A percentile compares a stretch with the other conserved stretches of the same genome.
phyloP scores from a whole-genome alignment of 2,888 invertebrate species.

The Philereme vetulata region DNA sequence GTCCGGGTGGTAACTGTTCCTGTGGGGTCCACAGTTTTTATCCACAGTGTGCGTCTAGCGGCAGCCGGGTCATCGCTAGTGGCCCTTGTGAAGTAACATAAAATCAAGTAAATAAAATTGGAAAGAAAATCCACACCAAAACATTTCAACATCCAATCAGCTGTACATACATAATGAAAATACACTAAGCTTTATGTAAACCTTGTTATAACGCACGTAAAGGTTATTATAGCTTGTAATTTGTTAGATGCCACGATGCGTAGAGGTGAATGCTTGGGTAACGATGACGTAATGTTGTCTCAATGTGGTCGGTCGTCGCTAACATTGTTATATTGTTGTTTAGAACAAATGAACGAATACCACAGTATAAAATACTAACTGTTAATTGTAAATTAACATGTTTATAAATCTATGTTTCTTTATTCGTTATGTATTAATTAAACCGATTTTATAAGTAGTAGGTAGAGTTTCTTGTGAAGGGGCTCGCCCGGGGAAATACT shows the following conservation, averaged over 20 bases:
- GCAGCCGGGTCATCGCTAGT: too few species aligned
- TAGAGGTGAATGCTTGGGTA: conserved; percentile 47
- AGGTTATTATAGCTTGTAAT: conserved; percentile 28
- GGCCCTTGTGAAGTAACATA: too few species aligned
- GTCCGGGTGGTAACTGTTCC: too few species aligned
- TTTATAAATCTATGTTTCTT: too few species aligned
- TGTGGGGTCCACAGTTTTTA: too few species aligned
- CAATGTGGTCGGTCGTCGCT: conserved; percentile 43
- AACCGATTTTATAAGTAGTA: too few species aligned
- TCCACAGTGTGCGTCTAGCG: too few species aligned
- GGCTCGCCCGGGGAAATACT: too few species aligned
- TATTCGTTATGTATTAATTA: too few species aligned
- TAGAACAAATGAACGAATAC: background rate
- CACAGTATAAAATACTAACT: too few species aligned
- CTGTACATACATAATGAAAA: conserved; percentile 3
- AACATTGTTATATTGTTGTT: conserved; percentile 12
- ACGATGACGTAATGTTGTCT: conserved; percentile 54
- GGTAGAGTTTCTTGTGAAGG: too few species aligned
- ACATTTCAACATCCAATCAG: conserved; percentile 22
- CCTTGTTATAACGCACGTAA: conserved; percentile 8
- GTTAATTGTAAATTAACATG: too few species aligned
- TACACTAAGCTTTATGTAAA: background rate
- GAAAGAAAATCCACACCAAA: background rate
- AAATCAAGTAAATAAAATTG: background rate
- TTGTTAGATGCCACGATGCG: conserved; percentile 31